A percentile compares a stretch with the other conserved stretches of the same genome.
Conservation (phyloP, 2,113 vertebrate species). For the Sisor rabdophorus region DNA sequence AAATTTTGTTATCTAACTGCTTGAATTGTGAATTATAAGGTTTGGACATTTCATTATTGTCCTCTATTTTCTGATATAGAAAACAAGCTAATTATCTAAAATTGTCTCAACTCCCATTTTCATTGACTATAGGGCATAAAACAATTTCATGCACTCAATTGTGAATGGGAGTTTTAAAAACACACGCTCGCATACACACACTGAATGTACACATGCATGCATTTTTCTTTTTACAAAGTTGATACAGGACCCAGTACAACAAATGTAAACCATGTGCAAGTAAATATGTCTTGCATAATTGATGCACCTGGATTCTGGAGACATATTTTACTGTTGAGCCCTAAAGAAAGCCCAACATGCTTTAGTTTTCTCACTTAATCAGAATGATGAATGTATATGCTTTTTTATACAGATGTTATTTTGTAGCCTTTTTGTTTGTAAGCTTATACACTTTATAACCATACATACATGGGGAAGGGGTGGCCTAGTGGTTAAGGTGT, state of each 20-base stretch:
- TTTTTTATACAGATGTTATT: background rate
- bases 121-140: background rate
- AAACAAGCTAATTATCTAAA: constrained; percentile 13
- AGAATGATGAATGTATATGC: background rate
- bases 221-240: constrained; percentile 10
- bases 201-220: background rate
- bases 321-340: background rate
- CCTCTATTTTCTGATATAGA: constrained; percentile 55
- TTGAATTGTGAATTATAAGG: background rate
- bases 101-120: background rate
- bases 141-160: background rate
- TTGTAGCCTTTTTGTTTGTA: background rate
- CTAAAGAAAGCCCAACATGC: background rate
- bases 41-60: constrained; percentile 57
- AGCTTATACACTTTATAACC: too few species aligned
- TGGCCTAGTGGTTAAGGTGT: too few species aligned
- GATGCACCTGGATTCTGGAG: constrained; percentile 14
- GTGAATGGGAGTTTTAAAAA: constrained; percentile 2
- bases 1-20: background rate
- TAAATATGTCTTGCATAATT: constrained; percentile 17
- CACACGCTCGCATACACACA: background rate
- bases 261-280: constrained; percentile 19
- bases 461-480: too few species aligned
- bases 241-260: background rate
- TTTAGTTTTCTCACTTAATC: background rate